These are phyloP conservation scores for Enteromius argenteus DNA, from an alignment of 2,797 vertebrate species.

Conservation along the genomic window DNA sequence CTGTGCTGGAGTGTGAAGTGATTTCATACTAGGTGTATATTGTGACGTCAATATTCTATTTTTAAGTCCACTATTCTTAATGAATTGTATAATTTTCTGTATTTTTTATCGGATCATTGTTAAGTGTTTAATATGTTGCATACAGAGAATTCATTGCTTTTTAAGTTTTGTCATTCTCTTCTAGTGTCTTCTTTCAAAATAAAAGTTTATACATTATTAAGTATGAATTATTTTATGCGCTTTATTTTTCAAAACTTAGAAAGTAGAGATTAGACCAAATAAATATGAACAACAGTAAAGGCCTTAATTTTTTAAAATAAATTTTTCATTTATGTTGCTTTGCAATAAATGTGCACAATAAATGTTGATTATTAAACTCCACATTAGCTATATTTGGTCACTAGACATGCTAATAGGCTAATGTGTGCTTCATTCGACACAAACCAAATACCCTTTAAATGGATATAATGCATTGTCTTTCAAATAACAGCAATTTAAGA, in stretches of 20 bases:
- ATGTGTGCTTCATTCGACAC: neutral
- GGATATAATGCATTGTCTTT: neutral
- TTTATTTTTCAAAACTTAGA: neutral
- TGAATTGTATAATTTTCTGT: neutral
- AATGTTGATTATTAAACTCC: slow-evolving; percentile 2
- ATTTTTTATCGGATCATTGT: too few species aligned
- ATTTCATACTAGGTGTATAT: neutral
- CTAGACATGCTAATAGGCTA: neutral
- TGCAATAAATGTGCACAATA: neutral
- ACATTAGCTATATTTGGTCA: neutral
- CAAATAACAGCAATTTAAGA: neutral
- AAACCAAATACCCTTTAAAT: neutral
- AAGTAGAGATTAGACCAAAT: neutral
- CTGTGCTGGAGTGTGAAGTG: neutral
- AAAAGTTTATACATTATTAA: neutral
- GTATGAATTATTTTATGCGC: neutral
- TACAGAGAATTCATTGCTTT: too few species aligned
- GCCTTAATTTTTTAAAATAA: neutral
- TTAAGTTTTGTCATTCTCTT: too few species aligned
- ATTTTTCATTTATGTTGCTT: neutral
- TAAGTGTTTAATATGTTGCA: too few species aligned
- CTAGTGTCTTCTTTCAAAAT: neutral
- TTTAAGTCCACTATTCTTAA: neutral
- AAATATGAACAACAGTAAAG: slow-evolving; percentile 2
- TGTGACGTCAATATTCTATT: neutral